phyloP scores from a whole-genome alignment of 2,888 invertebrate genomes.

The Caenorhabditis panamensis region DNA sequence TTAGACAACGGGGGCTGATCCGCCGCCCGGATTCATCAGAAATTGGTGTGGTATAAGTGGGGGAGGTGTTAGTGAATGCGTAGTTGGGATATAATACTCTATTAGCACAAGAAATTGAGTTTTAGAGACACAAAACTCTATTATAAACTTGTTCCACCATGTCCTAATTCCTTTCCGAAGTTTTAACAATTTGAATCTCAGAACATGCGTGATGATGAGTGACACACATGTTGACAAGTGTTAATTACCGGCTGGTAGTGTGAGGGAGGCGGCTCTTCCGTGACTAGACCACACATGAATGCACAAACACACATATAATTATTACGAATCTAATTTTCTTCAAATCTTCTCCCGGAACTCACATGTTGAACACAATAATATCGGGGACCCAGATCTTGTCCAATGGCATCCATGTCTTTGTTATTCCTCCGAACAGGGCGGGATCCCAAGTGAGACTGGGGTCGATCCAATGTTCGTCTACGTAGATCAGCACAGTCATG shows the following conservation, averaged over 20 bases:
- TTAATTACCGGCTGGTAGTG: slow-evolving; percentile 1
- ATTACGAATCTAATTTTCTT: slow-evolving; percentile 18
- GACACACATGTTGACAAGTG: slow-evolving; percentile 37
- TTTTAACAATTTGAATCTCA: no score
- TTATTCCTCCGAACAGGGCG: slow-evolving; percentile 89
- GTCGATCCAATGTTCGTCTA: slow-evolving; percentile 87
- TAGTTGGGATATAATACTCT: background rate
- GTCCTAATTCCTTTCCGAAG: no score
- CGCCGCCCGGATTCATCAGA: slow-evolving; percentile 38
- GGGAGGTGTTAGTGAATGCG: background rate
- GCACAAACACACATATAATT: slow-evolving; percentile 1
- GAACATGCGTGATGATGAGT: no score
- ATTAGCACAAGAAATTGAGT: no score
- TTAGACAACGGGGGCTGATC: slow-evolving; percentile 62
- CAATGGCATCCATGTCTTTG: slow-evolving; percentile 89
- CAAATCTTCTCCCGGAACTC: slow-evolving; percentile 83
- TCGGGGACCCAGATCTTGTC: slow-evolving; percentile 91
- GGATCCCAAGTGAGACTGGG: slow-evolving; percentile 90
- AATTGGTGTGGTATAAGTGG: slow-evolving; percentile 8
- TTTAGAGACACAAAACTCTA: no score
- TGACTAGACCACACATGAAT: no score
- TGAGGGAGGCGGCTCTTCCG: no score
- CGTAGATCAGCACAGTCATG: slow-evolving; percentile 79
- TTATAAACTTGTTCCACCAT: no score
- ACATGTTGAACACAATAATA: slow-evolving; percentile 93